These are phyloP conservation scores for Euplagia quadripunctaria DNA, from an alignment of 2,888 invertebrate species.

Conservation along the genomic window DNA sequence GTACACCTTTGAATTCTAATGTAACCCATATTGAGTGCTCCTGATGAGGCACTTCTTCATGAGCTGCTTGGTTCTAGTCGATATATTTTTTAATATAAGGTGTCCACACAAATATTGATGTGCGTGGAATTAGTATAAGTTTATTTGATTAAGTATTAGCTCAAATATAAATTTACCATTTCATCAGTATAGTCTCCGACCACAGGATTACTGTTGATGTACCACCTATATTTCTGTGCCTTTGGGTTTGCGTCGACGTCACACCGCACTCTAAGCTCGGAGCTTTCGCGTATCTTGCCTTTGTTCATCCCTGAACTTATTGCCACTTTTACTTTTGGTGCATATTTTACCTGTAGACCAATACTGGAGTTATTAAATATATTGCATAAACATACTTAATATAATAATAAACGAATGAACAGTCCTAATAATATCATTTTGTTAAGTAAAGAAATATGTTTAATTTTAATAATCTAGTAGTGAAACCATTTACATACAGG, in stretches of 20 bases:
- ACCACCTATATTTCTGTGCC: constrained; percentile 94
- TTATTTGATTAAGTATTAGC: not conserved
- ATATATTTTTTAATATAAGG: not conserved
- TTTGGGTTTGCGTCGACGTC: constrained; percentile 96
- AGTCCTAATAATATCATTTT: too few relatives aligned
- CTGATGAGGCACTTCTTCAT: too few relatives aligned
- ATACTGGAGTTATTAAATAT: not conserved
- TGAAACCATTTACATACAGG: too few relatives aligned
- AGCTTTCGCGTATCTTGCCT: constrained; percentile 71
- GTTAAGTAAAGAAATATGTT: too few relatives aligned
- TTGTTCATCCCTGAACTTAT: constrained; percentile 62
- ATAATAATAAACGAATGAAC: too few relatives aligned
- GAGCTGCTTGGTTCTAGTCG: too few relatives aligned
- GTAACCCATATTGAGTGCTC: too few relatives aligned
- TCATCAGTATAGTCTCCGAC: constrained; percentile 94
- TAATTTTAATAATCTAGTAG: too few relatives aligned
- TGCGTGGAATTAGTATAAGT: not conserved
- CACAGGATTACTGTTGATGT: constrained; percentile 93
- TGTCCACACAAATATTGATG: not conserved
- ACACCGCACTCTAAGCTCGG: constrained; percentile 86
- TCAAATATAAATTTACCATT: constrained; percentile 86
- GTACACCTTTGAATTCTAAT: too few relatives aligned
- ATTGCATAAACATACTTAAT: not conserved
- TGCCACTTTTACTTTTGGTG: constrained; percentile 93
- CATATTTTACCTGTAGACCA: constrained; percentile 93